Percentiles rank a stretch among this genome's conserved stretches.
These are phyloP conservation scores for Drosophila siamana DNA, from an alignment of 2,888 invertebrate genomes.

Conservation along the genomic window DNA sequence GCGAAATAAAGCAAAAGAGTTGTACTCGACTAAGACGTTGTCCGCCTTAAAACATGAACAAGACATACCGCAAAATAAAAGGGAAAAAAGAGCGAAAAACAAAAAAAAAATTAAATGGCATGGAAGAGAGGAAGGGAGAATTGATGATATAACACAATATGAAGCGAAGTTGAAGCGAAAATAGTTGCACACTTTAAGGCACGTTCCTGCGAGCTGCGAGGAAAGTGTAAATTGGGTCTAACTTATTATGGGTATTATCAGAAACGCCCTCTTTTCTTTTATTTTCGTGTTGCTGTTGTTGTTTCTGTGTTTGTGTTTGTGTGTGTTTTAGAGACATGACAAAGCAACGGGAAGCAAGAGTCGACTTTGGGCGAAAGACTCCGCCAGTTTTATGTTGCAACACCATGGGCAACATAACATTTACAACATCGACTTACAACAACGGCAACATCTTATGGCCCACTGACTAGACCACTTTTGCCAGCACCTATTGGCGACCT, in stretches of 20 bases:
- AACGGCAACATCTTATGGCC: conserved; percentile 11
- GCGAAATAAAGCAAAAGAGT: too few species aligned
- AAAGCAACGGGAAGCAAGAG: conserved; percentile 19
- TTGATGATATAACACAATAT: background rate
- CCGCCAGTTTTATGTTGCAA: conserved; percentile 57
- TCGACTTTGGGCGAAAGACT: conserved; percentile 32
- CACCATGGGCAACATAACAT: conserved; percentile 16
- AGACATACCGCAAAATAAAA: too few species aligned
- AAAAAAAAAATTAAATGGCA: too few species aligned
- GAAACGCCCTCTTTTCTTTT: conserved; percentile 26
- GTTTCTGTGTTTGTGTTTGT: background rate
- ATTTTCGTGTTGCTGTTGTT: background rate
- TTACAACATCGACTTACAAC: conserved; percentile 16
- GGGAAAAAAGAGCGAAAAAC: too few species aligned
- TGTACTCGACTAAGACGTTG: too few species aligned
- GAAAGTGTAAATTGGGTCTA: conserved; percentile 13
- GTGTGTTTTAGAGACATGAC: conserved; percentile 16
- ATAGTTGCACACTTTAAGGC: background rate
- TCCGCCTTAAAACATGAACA: too few species aligned
- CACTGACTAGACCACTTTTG: conserved; percentile 42
- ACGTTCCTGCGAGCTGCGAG: background rate
- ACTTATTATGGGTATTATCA: conserved; percentile 33
- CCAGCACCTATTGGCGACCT: conserved; percentile 18
- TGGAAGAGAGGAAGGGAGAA: too few species aligned
- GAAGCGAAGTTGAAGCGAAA: too few species aligned